These are phyloP conservation scores for Trichonephila inaurata DNA, from an alignment of 1,140 invertebrate species.

Conservation along the genomic window DNA sequence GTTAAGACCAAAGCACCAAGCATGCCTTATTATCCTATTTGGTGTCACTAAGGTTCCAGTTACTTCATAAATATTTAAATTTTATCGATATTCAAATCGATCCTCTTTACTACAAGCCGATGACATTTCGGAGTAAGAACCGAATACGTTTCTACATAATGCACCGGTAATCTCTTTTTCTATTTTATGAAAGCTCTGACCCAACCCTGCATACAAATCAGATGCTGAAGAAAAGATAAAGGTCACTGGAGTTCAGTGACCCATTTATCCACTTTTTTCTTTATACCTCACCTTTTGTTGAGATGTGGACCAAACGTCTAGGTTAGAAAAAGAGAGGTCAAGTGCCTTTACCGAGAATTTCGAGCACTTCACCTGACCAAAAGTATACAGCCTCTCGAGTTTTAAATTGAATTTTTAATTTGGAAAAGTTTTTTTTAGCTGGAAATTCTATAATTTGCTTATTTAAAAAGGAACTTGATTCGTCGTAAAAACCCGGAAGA, in stretches of 20 bases:
- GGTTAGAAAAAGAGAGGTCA: not conserved
- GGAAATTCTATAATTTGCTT: not conserved
- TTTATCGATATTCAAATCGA: too few species aligned
- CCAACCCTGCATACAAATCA: not conserved
- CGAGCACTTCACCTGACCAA: not conserved
- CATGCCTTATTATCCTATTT: too few species aligned
- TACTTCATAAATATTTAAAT: too few species aligned
- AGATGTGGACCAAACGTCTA: not conserved
- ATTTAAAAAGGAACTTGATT: not conserved
- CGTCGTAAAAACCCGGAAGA: not conserved
- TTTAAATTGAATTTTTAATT: not conserved
- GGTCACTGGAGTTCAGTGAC: conserved; percentile 52
- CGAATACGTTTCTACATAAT: too few species aligned
- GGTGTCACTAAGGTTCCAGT: too few species aligned
- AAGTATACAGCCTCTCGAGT: not conserved
- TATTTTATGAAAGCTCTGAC: not conserved
- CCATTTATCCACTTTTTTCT: not conserved
- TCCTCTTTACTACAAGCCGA: too few species aligned
- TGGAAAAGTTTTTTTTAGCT: not conserved
- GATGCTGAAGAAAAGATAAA: not conserved
- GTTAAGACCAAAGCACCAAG: too few species aligned
- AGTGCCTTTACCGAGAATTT: not conserved
- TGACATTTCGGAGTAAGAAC: too few species aligned
- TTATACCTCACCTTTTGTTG: not conserved
- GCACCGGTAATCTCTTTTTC: too few species aligned